Evolutionary conservation across 1,140 invertebrate genomes (phyloP).

Genomic region (Helicoverpa armigera): DNA sequence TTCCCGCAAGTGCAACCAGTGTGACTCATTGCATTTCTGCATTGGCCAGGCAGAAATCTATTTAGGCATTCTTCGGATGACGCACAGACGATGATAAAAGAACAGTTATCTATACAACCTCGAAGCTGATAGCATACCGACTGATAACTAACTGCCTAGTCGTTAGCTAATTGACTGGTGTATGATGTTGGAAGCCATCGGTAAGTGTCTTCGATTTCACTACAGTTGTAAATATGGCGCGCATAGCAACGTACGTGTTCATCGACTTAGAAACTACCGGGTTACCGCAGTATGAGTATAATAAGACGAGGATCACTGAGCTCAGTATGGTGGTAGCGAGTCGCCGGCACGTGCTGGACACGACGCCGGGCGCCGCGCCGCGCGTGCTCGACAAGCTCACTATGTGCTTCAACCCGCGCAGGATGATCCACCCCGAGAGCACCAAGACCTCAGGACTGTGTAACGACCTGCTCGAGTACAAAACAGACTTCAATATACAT

Average conservation of each 20-base stretch:
- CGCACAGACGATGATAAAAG: no score
- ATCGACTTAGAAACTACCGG: conserved; percentile 90
- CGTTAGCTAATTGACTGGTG: neutral
- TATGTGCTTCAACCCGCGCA: conserved; percentile 88
- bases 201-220: conserved; percentile 3
- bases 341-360: conserved; percentile 81
- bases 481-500: conserved; percentile 87
- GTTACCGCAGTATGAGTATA: conserved; percentile 81
- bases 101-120: no score
- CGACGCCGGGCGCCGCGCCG: conserved; percentile 78
- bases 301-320: conserved; percentile 88
- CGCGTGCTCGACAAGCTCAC: conserved; percentile 89
- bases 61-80: no score
- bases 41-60: no score
- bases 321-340: conserved; percentile 87
- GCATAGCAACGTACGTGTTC: conserved; percentile 88
- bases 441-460: conserved; percentile 88
- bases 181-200: conserved; percentile 23
- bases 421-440: conserved; percentile 80
- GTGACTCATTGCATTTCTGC: no score
- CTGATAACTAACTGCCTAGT: no score
- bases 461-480: conserved; percentile 89
- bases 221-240: conserved; percentile 58
- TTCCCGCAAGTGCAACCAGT: no score
- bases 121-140: no score